These are phyloP conservation scores for Drosophila ogumai DNA, from an alignment of 1,140 invertebrate genomes.

Conservation along the genomic window DNA sequence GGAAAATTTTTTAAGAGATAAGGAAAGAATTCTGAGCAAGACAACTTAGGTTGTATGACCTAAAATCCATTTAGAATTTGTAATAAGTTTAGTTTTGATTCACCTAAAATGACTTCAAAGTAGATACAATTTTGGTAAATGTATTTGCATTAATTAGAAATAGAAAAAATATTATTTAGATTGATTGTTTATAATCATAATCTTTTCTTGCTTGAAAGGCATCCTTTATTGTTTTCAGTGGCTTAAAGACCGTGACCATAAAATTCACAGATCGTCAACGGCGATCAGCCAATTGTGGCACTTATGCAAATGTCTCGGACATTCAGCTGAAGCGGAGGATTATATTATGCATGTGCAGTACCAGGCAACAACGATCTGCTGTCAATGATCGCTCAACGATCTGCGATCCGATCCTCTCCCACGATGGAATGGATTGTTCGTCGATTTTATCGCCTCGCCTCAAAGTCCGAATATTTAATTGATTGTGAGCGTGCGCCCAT, in stretches of 20 bases:
- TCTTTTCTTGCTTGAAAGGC: background rate
- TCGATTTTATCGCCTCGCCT: slow-evolving; percentile 44
- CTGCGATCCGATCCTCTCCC: slow-evolving; percentile 28
- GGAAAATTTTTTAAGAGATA: background rate
- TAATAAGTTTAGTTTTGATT: too few relatives aligned
- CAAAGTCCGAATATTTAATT: slow-evolving; percentile 72
- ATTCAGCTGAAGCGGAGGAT: slow-evolving; percentile 23
- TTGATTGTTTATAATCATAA: background rate
- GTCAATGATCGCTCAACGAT: slow-evolving; percentile 64
- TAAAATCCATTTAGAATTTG: too few relatives aligned
- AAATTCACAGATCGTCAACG: slow-evolving; percentile 39
- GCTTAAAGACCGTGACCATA: slow-evolving; percentile 20
- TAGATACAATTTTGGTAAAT: too few relatives aligned
- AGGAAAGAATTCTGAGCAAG: too few relatives aligned
- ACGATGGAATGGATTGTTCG: slow-evolving; percentile 14
- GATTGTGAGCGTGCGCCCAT: slow-evolving; percentile 73
- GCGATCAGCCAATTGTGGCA: slow-evolving; percentile 29
- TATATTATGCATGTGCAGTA: slow-evolving; percentile 26
- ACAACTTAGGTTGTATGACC: too few relatives aligned
- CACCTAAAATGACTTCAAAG: too few relatives aligned
- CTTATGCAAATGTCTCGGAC: slow-evolving; percentile 64
- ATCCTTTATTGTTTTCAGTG: background rate
- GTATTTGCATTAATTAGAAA: too few relatives aligned
- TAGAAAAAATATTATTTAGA: background rate
- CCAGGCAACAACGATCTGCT: slow-evolving; percentile 21